Base-by-base conservation (phyloP, 2,888 invertebrate genomes). In the Heteromyza rotundicornis region DNA sequence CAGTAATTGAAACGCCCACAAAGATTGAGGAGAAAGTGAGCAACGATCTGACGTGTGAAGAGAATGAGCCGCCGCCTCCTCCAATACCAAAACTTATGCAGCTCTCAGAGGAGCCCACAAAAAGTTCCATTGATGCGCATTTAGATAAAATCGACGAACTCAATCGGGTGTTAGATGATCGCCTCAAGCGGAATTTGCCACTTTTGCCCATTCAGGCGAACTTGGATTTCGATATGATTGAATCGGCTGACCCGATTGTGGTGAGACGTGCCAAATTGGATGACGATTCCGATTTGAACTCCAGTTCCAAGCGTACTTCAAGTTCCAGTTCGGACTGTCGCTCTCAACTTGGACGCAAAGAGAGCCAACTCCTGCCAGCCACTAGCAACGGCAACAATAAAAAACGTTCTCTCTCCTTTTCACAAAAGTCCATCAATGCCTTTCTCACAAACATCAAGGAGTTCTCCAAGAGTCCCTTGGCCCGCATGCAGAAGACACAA, bases 351-450 rank as follows among this genome's bases (percentile, higher is more conserved):
- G 58, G 60, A 47, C 64, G 68, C 32, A 70, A 72, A 1, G 50
- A 66, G 16, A 59, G 61, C 3, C 58, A 64, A n/a, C 27, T 20
- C 14, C 14, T 2, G 1, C 44, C 14, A 5, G 27, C 17, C 1
- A 5, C 19, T 2, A 22, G 36, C 54, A 66, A 63, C 50, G 58
- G 59, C 14, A 68, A 72, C 12, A 60, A 64, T 23, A 81, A 82
- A 54, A 83, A 82, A 56, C 76, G 83, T 20, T 82, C 83, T 0
- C 69, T 78, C 8, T 83, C 83, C 2, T 82, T 82, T 57, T 80
- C 82, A 20, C 80, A 83, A 59, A 82, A 80, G 60, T 82, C 82
- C 17, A 76, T 82, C 10, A 82, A 80, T 57, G 73, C 74, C 16
- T 75, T 83, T 3, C 64, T 82, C 1, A 79, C 72, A 54, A 82